Evolutionary conservation across 2,113 vertebrate species (phyloP), one percentile per base, ranked within the genome.

Genomic region (Coregonus clupeaformis): DNA sequence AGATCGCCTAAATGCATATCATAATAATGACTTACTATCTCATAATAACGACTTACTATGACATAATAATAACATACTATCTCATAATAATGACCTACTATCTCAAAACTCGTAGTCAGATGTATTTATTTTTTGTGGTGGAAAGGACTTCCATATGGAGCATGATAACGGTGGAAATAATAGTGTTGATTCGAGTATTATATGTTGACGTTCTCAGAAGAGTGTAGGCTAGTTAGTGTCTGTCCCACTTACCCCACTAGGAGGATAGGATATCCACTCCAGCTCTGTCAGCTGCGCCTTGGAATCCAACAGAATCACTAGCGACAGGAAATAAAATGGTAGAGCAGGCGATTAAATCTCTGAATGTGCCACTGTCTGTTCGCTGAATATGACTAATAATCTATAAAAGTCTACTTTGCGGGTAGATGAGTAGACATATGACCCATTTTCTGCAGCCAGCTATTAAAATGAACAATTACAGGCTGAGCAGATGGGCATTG

Each of bases 271-370:
- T 93, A 99, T 97, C 98, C 98, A 99, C 93, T 99, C 97, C 91
- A 98, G 89, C 70, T 99, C 97, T 89, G 98, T 99, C 91, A 99
- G 98, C 93, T 98, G 97, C 93, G 97, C 97, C 96, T 98, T 99
- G 86, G 98, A 98, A 92, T 99, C 97, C 95, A 99, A 90, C 85
- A 99, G 94, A 90, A 96, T 94, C 93, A 99, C 98, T 99, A 86
- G 36, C 91, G 93, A 92, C 84, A 86, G 88, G 87, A 88, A 85
- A 86, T 36, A 87, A 72, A 89, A 74, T 4, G 49, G 49, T 52
- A 52, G 89, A 73, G 80, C 83, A 89, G 80, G 86, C 84, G 85
- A 87, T 90, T 91, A 91, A 89, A 89, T 87, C 86, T 89, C 85
- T 69, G 36, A 42, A 42, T 12, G 79, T 60, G 77, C 71, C 27